Percentiles rank a stretch among this genome's conserved stretches.
phyloP scores from a whole-genome alignment of 2,888 invertebrate genomes.

The Campoplex capitator region DNA sequence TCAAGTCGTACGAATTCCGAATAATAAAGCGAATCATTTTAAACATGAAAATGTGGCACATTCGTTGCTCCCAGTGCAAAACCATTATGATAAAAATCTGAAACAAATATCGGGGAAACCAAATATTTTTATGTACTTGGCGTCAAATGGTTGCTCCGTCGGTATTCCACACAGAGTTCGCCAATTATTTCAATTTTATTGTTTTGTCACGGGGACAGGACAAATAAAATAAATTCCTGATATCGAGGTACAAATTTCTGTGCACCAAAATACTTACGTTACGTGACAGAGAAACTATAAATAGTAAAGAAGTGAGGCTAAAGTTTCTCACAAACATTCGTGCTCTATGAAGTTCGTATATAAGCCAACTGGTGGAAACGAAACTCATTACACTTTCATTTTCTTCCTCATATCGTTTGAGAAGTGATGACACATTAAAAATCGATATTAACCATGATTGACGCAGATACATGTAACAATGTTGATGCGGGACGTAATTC shows the following conservation, averaged over 20 bases:
- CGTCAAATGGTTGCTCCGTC: background rate
- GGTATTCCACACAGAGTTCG: background rate
- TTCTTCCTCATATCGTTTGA: constrained; percentile 12
- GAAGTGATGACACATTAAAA: constrained; percentile 62
- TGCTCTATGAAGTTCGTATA: constrained; percentile 23
- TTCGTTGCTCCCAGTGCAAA: background rate
- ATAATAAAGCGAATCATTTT: background rate
- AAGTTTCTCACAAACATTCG: constrained; percentile 55
- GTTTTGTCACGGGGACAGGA: background rate
- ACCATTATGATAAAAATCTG: background rate
- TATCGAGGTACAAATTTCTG: constrained; percentile 41
- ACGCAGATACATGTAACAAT: constrained; percentile 38
- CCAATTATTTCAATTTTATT: background rate
- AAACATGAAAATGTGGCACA: background rate
- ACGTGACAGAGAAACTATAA: background rate
- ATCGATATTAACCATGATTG: constrained; percentile 64
- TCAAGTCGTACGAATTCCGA: background rate
- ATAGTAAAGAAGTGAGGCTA: background rate
- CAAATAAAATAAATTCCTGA: background rate
- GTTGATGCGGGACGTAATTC: constrained; percentile 69
- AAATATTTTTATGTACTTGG: too few relatives aligned
- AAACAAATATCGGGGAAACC: background rate
- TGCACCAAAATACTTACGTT: background rate
- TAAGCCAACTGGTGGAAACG: background rate
- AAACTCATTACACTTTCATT: too few relatives aligned